Conservation (phyloP, 2,888 invertebrate genomes). For the Rhogogaster chlorosoma region DNA sequence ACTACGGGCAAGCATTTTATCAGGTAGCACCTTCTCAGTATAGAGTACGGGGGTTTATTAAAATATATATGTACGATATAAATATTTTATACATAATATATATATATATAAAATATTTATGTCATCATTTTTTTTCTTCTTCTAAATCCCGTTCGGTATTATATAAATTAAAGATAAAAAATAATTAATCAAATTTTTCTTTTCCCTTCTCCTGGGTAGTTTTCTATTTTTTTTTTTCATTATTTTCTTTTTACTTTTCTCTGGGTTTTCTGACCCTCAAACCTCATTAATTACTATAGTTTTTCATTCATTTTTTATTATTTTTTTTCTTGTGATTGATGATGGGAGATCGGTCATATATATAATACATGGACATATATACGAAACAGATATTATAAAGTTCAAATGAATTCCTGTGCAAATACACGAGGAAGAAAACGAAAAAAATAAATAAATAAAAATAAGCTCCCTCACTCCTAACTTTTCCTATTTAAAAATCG, state of each 20-base stretch:
- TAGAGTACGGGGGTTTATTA: constrained; percentile 23
- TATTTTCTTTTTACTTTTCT: background rate
- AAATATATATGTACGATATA: background rate
- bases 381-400: background rate
- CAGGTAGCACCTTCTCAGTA: constrained; percentile 42
- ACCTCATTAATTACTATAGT: background rate
- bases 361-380: constrained; percentile 26
- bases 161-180: constrained; percentile 46
- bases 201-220: background rate
- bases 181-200: constrained; percentile 55
- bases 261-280: background rate
- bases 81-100: background rate
- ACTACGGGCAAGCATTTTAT: constrained; percentile 43
- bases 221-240: background rate
- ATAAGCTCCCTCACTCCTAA: background rate
- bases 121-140: constrained; percentile 43
- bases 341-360: constrained; percentile 41
- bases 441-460: background rate
- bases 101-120: background rate
- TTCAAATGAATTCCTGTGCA: background rate
- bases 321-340: constrained; percentile 3
- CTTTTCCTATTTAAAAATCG: background rate
- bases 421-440: background rate
- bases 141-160: constrained; percentile 36
- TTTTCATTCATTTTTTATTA: background rate